Conservation (phyloP, 2,797 vertebrate species). For the Erethizon dorsatum region DNA sequence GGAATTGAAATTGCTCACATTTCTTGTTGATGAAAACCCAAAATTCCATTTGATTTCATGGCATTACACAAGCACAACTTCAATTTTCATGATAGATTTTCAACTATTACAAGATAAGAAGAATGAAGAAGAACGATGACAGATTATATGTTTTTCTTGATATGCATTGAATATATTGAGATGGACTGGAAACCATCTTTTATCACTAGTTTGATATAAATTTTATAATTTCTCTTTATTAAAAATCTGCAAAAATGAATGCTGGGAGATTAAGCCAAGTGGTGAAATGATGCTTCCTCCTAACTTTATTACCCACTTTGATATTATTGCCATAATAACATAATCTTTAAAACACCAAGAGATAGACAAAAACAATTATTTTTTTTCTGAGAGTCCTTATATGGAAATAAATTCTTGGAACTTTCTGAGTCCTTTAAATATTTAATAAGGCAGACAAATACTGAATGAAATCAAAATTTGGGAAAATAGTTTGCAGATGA, state of each 20-base stretch:
- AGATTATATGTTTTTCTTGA: background rate
- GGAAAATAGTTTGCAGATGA: background rate
- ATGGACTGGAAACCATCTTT: background rate
- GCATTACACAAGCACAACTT: background rate
- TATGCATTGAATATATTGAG: background rate
- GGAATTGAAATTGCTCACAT: background rate
- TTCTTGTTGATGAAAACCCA: background rate
- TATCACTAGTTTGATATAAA: background rate
- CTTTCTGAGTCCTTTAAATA: background rate
- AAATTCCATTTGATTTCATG: background rate
- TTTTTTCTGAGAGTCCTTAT: background rate
- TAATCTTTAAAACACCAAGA: background rate
- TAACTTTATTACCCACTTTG: background rate
- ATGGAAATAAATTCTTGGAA: constrained; percentile 20
- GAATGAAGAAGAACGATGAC: background rate
- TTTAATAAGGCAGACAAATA: constrained; percentile 11
- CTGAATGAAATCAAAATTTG: background rate
- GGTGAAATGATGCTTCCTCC: background rate
- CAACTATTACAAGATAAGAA: background rate
- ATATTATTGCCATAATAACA: background rate
- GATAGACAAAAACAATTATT: background rate
- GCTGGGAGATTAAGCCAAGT: background rate
- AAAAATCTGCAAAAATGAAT: background rate
- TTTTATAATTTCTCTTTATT: background rate
- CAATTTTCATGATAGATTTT: background rate